Evolutionary conservation across 2,888 invertebrate genomes (phyloP).

Genomic region (Drosophila tripunctata): DNA sequence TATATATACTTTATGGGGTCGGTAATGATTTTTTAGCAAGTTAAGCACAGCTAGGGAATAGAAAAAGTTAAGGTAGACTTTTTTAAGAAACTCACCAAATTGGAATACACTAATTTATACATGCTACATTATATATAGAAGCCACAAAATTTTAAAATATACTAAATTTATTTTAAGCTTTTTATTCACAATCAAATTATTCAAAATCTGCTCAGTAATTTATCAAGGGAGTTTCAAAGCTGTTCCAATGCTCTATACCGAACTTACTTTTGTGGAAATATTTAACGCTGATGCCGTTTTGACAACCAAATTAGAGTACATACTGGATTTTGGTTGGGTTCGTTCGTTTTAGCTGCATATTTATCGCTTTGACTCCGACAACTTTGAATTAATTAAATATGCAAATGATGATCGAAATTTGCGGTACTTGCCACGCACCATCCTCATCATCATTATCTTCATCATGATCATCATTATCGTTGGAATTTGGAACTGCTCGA

Average conservation of each 20-base stretch:
- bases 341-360: conserved; percentile 41
- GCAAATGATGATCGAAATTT: conserved; percentile 65
- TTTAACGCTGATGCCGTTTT: conserved; percentile 66
- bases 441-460: conserved; percentile 12
- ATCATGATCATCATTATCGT: conserved; percentile 2
- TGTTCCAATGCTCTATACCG: neutral
- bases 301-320: conserved; percentile 78
- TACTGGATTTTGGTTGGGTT: conserved; percentile 37
- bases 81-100: too few species aligned
- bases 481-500: conserved; percentile 59
- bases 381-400: conserved; percentile 73
- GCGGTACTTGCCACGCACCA: conserved; percentile 78
- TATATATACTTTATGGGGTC: too few species aligned
- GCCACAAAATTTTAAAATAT: too few species aligned
- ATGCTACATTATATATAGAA: too few species aligned
- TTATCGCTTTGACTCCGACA: conserved; percentile 40
- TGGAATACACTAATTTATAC: too few species aligned
- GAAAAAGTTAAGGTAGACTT: too few species aligned
- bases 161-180: neutral
- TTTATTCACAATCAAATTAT: too few species aligned
- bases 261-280: conserved; percentile 20
- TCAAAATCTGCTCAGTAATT: neutral
- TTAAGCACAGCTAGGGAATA: too few species aligned
- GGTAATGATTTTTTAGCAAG: too few species aligned
- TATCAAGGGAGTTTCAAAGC: neutral